phyloP scores from a whole-genome alignment of 2,113 vertebrate species.

The Solea solea region DNA sequence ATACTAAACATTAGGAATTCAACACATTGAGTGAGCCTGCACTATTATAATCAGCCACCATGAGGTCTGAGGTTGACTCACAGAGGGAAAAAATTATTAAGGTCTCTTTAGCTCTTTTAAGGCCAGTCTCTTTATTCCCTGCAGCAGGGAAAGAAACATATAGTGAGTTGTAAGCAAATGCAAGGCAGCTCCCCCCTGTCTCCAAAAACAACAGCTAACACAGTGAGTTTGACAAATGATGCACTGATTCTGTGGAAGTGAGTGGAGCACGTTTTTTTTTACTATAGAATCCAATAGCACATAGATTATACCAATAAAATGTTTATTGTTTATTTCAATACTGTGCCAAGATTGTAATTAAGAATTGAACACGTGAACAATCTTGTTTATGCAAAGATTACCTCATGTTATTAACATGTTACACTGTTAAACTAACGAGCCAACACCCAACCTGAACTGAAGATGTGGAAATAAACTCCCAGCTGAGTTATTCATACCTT shows the following conservation, averaged over 20 bases:
- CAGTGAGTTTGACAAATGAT: conserved; percentile 38
- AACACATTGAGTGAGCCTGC: conserved; percentile 19
- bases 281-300: not conserved
- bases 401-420: too few relatives aligned
- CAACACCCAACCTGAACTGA: too few relatives aligned
- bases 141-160: conserved; percentile 31
- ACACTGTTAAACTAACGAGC: too few relatives aligned
- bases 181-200: not conserved
- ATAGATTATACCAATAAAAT: not conserved
- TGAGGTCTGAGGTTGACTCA: conserved; percentile 40
- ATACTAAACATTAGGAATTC: conserved; percentile 14
- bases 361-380: too few relatives aligned
- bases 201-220: conserved; percentile 6
- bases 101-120: conserved; percentile 51
- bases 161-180: conserved; percentile 11
- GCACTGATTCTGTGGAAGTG: not conserved
- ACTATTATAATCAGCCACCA: conserved; percentile 28
- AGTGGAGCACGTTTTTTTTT: conserved; percentile 10
- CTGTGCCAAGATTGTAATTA: too few relatives aligned
- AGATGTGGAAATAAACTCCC: too few relatives aligned
- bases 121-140: conserved; percentile 24
- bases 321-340: too few relatives aligned
- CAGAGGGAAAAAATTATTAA: conserved; percentile 30
- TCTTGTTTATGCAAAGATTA: too few relatives aligned
- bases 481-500: too few relatives aligned